Conservation (phyloP, 2,888 invertebrate genomes). For the Dexiosoma caninum region DNA sequence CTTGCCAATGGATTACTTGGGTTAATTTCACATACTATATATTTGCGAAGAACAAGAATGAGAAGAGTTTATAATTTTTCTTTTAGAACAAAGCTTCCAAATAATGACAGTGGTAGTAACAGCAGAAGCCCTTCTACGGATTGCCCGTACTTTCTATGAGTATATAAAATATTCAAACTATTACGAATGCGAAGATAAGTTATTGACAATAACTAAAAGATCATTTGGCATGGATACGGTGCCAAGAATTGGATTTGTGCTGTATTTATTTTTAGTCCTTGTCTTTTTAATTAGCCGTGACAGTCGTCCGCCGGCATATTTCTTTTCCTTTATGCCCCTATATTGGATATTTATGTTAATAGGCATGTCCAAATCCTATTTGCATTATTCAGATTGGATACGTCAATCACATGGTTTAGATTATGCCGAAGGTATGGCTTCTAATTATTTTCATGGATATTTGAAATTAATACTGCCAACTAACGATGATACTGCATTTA, state of each 20-base stretch:
- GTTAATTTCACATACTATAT: too few relatives aligned
- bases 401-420: slow-evolving; percentile 71
- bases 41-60: too few relatives aligned
- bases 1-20: slow-evolving; percentile 26
- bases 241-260: slow-evolving; percentile 36
- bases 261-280: slow-evolving; percentile 50
- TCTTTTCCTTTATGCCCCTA: slow-evolving; percentile 65
- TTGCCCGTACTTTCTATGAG: slow-evolving; percentile 61
- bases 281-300: slow-evolving; percentile 30
- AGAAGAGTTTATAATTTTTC: neutral
- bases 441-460: slow-evolving; percentile 74
- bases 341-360: slow-evolving; percentile 66
- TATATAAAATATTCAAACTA: slow-evolving; percentile 55
- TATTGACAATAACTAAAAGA: slow-evolving; percentile 63
- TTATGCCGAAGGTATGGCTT: slow-evolving; percentile 73
- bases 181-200: slow-evolving; percentile 66
- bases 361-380: slow-evolving; percentile 63
- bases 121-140: slow-evolving; percentile 67
- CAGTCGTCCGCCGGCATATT: slow-evolving; percentile 47
- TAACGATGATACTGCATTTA: slow-evolving; percentile 66
- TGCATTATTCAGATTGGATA: slow-evolving; percentile 69
- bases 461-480: slow-evolving; percentile 70
- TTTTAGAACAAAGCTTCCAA: slow-evolving; percentile 64
- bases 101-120: slow-evolving; percentile 48
- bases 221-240: slow-evolving; percentile 56